Base-by-base conservation (phyloP, 2,888 invertebrate species). In the Saturnia pavonia region DNA sequence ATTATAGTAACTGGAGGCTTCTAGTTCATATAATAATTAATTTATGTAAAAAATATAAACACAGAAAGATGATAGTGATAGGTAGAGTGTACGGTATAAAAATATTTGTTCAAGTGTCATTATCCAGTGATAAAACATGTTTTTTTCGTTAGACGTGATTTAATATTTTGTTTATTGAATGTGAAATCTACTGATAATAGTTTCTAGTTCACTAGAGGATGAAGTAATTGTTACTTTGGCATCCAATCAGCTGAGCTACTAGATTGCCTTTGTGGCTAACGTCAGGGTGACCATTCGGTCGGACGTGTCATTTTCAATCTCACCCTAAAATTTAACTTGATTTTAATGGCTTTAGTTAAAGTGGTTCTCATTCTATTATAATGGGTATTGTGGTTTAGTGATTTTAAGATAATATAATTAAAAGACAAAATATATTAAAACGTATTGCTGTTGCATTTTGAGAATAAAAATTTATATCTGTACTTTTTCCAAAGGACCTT, bases 171-270 rank as follows among this genome's bases (percentile, higher is more conserved):
- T 48, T 48, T 54, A 54, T 54, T 27, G 63, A 63, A 63, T 63
- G 34, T 34, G 6, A 4, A 34, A 34, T 34, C 63, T 63, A 63
- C 34, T 63, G 16, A 7, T 65, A 65, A 65, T 40, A 65, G 65
- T 65, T 65, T 65, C 40, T 40, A 40, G 65, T 65, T 22, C 40
- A 65, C 34, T 65, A 65, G 19, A 48, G 54, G 40, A 48, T n/a
- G 19, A 54, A 40, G 68, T 68, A 68, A 68, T 68, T 68, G 68
- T 68, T 68, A 68, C 68, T 68, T n/a, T 16, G 51, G 48, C 68
- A 34, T 54, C 68, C 68, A 54, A 68, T 68, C 68, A 68, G 40
- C 25, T 34, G 27, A 40, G 68, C 65, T n/a, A 65, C 51, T 7
- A 68, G 68, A 68, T 54, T 54, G 68, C 68, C 68, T 68, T 68